phyloP scores from a whole-genome alignment of 1,140 invertebrate genomes.

The Caerostris darwini region DNA sequence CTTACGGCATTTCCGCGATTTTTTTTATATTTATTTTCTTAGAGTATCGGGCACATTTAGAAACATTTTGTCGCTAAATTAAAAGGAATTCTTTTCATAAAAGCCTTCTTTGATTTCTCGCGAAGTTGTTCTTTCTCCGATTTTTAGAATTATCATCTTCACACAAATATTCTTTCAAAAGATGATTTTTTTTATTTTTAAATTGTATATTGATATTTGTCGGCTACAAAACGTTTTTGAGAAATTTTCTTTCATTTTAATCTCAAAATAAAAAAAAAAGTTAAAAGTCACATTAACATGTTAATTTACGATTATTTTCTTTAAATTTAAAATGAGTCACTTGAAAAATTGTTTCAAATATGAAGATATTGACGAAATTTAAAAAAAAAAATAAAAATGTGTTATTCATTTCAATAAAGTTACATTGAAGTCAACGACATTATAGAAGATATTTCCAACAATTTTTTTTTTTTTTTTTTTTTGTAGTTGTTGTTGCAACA shows the following conservation, averaged over 20 bases:
- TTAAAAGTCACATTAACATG: too few relatives aligned
- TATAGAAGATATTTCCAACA: too few relatives aligned
- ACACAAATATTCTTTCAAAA: neutral
- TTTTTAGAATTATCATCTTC: neutral
- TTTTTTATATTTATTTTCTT: neutral
- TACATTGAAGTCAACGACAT: too few relatives aligned
- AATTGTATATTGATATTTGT: neutral
- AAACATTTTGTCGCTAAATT: neutral
- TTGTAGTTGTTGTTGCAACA: too few relatives aligned
- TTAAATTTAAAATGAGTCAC: too few relatives aligned
- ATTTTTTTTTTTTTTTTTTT: too few relatives aligned
- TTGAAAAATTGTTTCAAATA: neutral
- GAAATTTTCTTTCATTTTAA: too few relatives aligned
- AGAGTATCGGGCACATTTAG: neutral
- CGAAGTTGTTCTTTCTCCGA: neutral
- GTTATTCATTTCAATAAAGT: too few relatives aligned
- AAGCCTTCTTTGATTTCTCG: constrained; percentile 10
- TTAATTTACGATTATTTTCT: too few relatives aligned
- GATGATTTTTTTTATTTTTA: neutral
- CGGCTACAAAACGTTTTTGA: neutral
- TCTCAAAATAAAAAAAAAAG: too few relatives aligned
- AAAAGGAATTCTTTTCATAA: constrained; percentile 7
- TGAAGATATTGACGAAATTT: too few relatives aligned
- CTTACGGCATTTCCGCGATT: neutral
- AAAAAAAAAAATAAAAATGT: too few relatives aligned